Evolutionary conservation across 2,797 vertebrate genomes (phyloP).

Genomic region (Balearica regulorum): DNA sequence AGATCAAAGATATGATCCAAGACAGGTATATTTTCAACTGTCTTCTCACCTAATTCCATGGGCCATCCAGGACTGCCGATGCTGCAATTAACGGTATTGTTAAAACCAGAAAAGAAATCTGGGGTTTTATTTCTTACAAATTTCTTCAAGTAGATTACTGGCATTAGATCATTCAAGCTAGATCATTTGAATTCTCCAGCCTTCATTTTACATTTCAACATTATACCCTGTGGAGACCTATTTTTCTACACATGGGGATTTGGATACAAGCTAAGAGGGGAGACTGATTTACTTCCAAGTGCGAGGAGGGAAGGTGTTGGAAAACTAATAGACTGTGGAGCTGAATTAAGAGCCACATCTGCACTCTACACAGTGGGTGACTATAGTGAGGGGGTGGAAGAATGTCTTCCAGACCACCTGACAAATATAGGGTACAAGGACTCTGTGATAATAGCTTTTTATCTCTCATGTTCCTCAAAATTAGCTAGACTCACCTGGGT

Average conservation of each 20-base stretch:
- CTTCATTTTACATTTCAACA: not conserved
- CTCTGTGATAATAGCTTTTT: not conserved
- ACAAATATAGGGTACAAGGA: not conserved
- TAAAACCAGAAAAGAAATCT: not conserved
- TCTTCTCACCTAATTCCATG: not conserved
- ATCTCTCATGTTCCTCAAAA: not conserved
- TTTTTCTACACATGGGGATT: not conserved
- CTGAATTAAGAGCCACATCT: not conserved
- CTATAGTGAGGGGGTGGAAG: not conserved
- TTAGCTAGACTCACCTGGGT: not conserved
- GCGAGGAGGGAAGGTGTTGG: not conserved
- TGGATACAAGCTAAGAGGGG: not conserved
- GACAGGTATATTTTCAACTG: not conserved
- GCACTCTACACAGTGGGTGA: not conserved
- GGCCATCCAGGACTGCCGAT: no score
- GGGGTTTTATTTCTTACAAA: not conserved
- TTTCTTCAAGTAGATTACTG: not conserved
- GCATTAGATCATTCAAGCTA: not conserved
- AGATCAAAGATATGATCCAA: not conserved
- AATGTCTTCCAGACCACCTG: not conserved
- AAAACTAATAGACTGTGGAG: not conserved
- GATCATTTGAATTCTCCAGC: not conserved
- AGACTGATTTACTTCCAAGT: not conserved
- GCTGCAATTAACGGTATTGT: not conserved
- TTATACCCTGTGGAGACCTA: not conserved